These are phyloP conservation scores for Agrochola litura DNA, from an alignment of 2,888 invertebrate genomes.

Conservation along the genomic window DNA sequence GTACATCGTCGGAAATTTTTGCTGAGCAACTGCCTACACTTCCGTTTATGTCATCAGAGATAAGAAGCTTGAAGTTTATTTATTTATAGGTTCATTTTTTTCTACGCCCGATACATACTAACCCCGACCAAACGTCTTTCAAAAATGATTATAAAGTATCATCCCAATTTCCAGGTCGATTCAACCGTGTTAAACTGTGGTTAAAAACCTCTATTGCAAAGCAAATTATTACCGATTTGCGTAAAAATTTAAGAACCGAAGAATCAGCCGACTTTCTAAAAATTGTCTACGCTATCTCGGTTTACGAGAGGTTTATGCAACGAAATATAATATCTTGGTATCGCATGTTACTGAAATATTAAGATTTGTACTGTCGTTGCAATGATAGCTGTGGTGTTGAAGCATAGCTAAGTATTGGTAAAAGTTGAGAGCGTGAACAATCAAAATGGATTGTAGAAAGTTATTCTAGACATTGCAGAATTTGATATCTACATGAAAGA, in stretches of 20 bases:
- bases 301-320: conserved; percentile 51
- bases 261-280: conserved; percentile 72
- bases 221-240: conserved; percentile 56
- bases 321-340: conserved; percentile 60
- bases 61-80: conserved; percentile 6
- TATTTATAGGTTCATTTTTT: not conserved
- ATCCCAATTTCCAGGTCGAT: conserved; percentile 33
- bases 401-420: conserved; percentile 32
- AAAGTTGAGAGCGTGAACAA: conserved; percentile 29
- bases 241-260: conserved; percentile 61
- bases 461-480: conserved; percentile 14
- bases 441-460: conserved; percentile 32
- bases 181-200: conserved; percentile 51
- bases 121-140: not conserved
- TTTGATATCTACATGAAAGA: not conserved
- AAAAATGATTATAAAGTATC: conserved; percentile 23
- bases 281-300: conserved; percentile 61
- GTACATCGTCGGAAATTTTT: not conserved
- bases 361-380: conserved; percentile 27
- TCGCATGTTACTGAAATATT: conserved; percentile 56
- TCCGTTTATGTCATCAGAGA: not conserved
- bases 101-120: not conserved
- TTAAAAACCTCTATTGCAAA: conserved; percentile 57
- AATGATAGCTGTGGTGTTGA: not conserved
- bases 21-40: not conserved